phyloP scores from a whole-genome alignment of 2,113 vertebrate species.

The Alligator mississippiensis region DNA sequence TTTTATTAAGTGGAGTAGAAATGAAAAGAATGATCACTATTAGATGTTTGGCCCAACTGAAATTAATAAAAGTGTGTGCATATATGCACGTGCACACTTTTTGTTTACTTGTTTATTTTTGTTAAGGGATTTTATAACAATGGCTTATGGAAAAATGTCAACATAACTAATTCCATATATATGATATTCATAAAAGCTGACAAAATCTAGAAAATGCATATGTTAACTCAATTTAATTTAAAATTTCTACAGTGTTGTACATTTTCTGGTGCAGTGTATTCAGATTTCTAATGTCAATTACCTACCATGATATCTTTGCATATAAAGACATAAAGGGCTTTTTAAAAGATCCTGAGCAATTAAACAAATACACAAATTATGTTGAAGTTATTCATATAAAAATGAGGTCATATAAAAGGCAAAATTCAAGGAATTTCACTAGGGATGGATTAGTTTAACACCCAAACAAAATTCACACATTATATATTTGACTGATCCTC shows the following conservation, averaged over 20 bases:
- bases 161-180: background rate
- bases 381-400: background rate
- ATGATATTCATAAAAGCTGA: conserved; percentile 18
- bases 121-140: conserved; percentile 12
- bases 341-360: background rate
- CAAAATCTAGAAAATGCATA: background rate
- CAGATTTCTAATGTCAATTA: background rate
- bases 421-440: background rate
- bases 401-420: background rate
- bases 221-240: background rate
- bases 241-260: background rate
- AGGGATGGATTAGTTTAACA: background rate
- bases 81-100: background rate
- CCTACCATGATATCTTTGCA: accelerated
- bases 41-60: background rate
- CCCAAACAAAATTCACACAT: background rate
- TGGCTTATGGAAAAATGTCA: conserved; percentile 10
- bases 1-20: background rate
- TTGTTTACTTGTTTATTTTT: conserved; percentile 38
- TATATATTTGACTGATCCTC: background rate
- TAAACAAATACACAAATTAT: background rate
- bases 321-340: background rate
- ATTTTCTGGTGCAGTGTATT: background rate
- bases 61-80: background rate
- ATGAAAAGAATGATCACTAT: background rate